These are phyloP conservation scores for Zophobas morio DNA, from an alignment of 1,140 invertebrate genomes.

Conservation along the genomic window DNA sequence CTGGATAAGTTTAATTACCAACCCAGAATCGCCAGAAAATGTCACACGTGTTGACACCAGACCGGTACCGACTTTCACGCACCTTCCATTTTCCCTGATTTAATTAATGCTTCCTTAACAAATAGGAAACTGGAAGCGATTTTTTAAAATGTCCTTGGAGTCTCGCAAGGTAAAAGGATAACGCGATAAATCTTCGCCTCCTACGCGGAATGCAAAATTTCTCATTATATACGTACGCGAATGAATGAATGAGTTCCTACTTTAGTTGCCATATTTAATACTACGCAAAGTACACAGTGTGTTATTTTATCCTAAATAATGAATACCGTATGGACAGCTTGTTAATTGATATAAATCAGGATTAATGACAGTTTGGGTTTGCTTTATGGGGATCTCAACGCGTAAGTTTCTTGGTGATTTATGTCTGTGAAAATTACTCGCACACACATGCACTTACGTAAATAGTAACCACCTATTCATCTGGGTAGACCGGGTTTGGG, in stretches of 20 bases:
- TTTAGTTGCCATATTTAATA: slow-evolving; percentile 32
- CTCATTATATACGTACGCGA: background rate
- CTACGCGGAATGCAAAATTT: slow-evolving; percentile 7
- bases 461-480: slow-evolving; percentile 29
- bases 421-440: slow-evolving; percentile 40
- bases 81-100: background rate
- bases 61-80: slow-evolving; percentile 41
- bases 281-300: slow-evolving; percentile 12
- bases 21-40: no score
- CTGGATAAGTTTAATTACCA: no score
- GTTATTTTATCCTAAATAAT: slow-evolving; percentile 37
- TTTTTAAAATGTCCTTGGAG: slow-evolving; percentile 9
- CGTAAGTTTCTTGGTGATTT: slow-evolving; percentile 25
- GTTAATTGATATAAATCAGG: slow-evolving; percentile 43
- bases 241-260: slow-evolving; percentile 27
- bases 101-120: slow-evolving; percentile 9
- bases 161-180: slow-evolving; percentile 2
- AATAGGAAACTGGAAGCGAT: background rate
- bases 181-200: slow-evolving; percentile 24
- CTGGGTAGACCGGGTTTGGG: no score
- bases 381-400: slow-evolving; percentile 35
- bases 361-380: slow-evolving; percentile 28
- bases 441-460: slow-evolving; percentile 35
- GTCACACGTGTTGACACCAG: no score
- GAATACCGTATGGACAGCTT: slow-evolving; percentile 31